Evolutionary conservation across 2,888 invertebrate species (phyloP).

Genomic region (Mayetiola destructor): DNA sequence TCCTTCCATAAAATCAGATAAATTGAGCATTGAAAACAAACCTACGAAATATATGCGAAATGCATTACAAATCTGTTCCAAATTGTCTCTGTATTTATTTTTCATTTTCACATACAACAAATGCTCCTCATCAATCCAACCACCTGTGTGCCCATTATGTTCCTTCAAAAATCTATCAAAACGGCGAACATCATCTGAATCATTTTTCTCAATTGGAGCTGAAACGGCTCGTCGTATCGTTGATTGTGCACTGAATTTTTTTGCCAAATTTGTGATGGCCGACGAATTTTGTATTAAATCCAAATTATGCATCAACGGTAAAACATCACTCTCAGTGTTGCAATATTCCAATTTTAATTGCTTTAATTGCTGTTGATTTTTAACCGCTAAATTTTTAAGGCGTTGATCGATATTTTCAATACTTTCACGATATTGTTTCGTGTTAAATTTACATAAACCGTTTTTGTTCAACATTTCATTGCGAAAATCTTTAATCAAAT

Average conservation of each 20-base stretch:
- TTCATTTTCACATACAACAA: slow-evolving; percentile 37
- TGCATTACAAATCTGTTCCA: slow-evolving; percentile 13
- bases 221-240: neutral
- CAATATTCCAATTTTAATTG: slow-evolving; percentile 2
- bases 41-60: slow-evolving; percentile 5
- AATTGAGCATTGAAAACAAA: neutral
- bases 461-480: neutral
- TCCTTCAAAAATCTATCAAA: slow-evolving; percentile 40
- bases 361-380: neutral
- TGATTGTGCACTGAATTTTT: neutral
- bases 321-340: neutral
- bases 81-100: slow-evolving; percentile 22
- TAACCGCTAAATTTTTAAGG: neutral
- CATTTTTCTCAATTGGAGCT: slow-evolving; percentile 10
- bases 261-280: neutral
- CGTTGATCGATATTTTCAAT: slow-evolving; percentile 26
- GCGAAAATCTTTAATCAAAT: neutral
- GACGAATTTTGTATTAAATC: neutral
- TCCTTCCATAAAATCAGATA: slow-evolving; percentile 13
- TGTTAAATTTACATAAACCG: slow-evolving; percentile 3
- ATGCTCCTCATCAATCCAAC: slow-evolving; percentile 44
- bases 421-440: slow-evolving; percentile 25
- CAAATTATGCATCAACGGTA: neutral
- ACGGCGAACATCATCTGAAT: slow-evolving; percentile 36
- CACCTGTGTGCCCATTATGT: slow-evolving; percentile 40